Percentiles rank a stretch among this genome's conserved stretches.
Evolutionary conservation across 2,797 vertebrate species (phyloP).

Genomic region (Phrynocephalus guinanensis): DNA sequence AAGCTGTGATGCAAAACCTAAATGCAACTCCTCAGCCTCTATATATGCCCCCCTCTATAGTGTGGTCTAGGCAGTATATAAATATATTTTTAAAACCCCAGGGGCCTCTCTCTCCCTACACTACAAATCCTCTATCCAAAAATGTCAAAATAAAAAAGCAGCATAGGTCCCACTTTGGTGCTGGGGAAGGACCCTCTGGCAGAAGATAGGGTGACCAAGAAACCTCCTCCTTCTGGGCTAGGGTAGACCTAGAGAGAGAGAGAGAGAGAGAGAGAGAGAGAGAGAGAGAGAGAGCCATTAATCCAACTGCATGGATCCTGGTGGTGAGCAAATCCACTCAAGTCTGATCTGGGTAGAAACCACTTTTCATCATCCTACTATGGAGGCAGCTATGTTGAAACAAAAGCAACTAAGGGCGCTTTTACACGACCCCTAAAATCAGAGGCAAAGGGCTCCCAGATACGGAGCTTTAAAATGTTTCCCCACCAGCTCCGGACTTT

Average conservation of each 20-base stretch:
- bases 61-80: slow-evolving; percentile 14
- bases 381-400: too few relatives aligned
- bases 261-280: background rate
- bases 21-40: background rate
- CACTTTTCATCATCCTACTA: background rate
- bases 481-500: too few relatives aligned
- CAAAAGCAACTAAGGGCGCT: too few relatives aligned
- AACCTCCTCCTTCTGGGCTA: background rate
- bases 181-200: background rate
- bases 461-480: too few relatives aligned
- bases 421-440: too few relatives aligned
- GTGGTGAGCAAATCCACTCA: background rate
- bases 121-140: slow-evolving; percentile 26
- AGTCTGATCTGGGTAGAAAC: background rate
- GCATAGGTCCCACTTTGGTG: background rate
- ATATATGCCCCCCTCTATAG: background rate
- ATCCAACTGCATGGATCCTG: too few relatives aligned
- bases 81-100: background rate
- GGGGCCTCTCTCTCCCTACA: background rate
- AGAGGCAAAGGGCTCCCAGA: too few relatives aligned
- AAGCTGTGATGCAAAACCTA: background rate
- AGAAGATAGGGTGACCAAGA: background rate
- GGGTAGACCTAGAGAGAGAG: slow-evolving; percentile 5
- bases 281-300: background rate
- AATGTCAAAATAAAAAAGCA: background rate